Conservation (phyloP, 1,140 invertebrate genomes). For the Calosoma granatense region DNA sequence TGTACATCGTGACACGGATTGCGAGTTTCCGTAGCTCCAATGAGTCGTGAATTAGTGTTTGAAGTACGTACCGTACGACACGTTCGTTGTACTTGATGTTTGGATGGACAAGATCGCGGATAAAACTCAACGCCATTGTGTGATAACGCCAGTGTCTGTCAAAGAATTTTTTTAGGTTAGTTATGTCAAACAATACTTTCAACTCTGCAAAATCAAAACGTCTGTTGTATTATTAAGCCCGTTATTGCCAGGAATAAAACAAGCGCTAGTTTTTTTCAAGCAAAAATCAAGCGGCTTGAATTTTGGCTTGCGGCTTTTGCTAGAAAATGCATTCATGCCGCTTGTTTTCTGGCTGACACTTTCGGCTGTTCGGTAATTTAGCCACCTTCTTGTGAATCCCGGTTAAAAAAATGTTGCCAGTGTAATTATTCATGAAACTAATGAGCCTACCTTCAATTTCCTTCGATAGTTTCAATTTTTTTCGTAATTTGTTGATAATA, state of each 20-base stretch:
- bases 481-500: too few species aligned
- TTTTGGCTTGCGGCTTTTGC: too few species aligned
- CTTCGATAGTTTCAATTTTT: too few species aligned
- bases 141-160: conserved; percentile 70
- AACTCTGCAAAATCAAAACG: not conserved
- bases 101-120: conserved; percentile 58
- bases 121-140: conserved; percentile 60
- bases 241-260: not conserved
- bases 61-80: conserved; percentile 56
- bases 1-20: conserved; percentile 47
- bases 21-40: conserved; percentile 65
- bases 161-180: conserved; percentile 15
- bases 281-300: too few species aligned
- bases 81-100: conserved; percentile 52
- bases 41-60: conserved; percentile 63
- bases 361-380: too few species aligned
- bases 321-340: too few species aligned
- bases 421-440: too few species aligned
- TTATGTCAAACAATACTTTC: not conserved
- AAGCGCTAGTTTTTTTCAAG: not conserved
- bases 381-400: too few species aligned
- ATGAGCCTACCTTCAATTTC: too few species aligned
- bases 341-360: too few species aligned
- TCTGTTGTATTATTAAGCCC: conserved; percentile 2
- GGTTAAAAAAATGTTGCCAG: too few species aligned